Evolutionary conservation across 2,797 vertebrate species (phyloP).

Genomic region (Manis pentadactyla): DNA sequence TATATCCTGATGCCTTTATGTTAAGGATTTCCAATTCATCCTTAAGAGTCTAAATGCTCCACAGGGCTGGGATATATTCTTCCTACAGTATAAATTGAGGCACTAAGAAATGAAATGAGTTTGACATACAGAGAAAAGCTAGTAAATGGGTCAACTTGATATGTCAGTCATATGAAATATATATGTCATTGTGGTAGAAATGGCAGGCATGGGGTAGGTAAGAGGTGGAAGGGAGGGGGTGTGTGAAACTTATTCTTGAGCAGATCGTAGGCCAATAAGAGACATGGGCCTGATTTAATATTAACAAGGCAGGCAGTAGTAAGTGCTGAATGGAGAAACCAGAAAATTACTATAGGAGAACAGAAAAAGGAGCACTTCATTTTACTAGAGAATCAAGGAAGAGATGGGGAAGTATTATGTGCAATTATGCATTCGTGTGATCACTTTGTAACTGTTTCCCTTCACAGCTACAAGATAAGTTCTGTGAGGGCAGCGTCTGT

Average conservation of each 20-base stretch:
- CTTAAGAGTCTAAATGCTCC: too few species aligned
- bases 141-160: background rate
- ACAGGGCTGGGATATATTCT: too few species aligned
- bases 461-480: background rate
- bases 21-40: too few species aligned
- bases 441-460: background rate
- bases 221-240: fast-evolving
- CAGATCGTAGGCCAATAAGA: background rate
- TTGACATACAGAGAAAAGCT: background rate
- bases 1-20: too few species aligned
- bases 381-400: background rate
- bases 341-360: background rate
- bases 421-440: background rate
- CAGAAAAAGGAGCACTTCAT: background rate
- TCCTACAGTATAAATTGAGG: background rate
- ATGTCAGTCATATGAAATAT: too few species aligned
- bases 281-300: background rate
- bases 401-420: background rate
- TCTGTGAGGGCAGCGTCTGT: too few species aligned
- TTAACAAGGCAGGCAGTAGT: background rate
- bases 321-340: background rate
- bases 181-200: too few species aligned
- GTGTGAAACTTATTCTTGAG: background rate
- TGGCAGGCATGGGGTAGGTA: too few species aligned
- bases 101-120: background rate